Evolutionary conservation across 1,140 invertebrate genomes (phyloP).

Genomic region (Olivierus martensii): DNA sequence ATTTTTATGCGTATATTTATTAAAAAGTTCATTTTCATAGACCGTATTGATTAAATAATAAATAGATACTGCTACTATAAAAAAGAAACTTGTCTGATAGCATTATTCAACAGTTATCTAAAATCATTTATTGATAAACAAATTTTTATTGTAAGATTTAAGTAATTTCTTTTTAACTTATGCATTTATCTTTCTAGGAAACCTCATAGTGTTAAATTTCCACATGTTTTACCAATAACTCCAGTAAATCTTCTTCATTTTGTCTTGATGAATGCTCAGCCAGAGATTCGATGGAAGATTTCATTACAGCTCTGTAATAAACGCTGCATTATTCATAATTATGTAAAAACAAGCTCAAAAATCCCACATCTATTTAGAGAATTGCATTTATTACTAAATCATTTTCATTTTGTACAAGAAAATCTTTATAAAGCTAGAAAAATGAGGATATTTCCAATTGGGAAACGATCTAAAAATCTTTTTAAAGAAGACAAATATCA

Average conservation of each 20-base stretch:
- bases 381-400: slow-evolving; percentile 1
- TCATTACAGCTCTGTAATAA: slow-evolving; percentile 12
- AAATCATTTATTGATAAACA: no score
- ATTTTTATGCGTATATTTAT: no score
- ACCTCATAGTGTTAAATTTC: slow-evolving; percentile 55
- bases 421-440: slow-evolving; percentile 1
- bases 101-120: no score
- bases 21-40: no score
- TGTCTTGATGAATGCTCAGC: slow-evolving; percentile 43
- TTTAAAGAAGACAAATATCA: no score
- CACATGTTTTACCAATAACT: slow-evolving; percentile 43
- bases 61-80: no score
- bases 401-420: slow-evolving; percentile 6
- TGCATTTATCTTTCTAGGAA: no score
- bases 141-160: no score
- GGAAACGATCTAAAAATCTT: no score
- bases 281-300: slow-evolving; percentile 10
- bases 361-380: not conserved
- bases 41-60: no score
- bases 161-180: no score
- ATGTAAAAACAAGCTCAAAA: slow-evolving; percentile 7
- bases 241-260: slow-evolving; percentile 54
- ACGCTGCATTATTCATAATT: slow-evolving; percentile 11
- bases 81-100: no score
- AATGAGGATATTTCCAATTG: not conserved